Evolutionary conservation across 2,888 invertebrate species (phyloP).

Genomic region (Aplocera efformata): DNA sequence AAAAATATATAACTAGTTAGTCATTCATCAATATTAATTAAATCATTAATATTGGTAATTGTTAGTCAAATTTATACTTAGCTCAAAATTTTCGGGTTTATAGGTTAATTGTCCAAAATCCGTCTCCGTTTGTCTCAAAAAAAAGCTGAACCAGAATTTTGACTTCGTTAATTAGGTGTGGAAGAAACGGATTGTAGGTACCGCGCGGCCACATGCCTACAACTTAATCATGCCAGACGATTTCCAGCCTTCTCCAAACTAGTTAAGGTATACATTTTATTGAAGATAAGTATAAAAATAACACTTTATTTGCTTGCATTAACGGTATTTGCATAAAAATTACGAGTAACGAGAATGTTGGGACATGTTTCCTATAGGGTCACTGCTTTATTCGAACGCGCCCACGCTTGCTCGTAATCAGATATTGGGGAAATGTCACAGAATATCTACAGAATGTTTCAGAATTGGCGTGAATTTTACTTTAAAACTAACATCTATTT

Average conservation of each 20-base stretch:
- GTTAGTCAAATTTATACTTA: conserved; percentile 16
- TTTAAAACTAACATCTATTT: no score
- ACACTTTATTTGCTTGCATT: conserved; percentile 15
- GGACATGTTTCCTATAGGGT: conserved; percentile 37
- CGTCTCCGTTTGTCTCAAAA: conserved; percentile 29
- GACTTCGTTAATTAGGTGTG: conserved; percentile 41
- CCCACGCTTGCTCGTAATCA: conserved; percentile 47
- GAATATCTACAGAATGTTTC: neutral
- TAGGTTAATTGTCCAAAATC: conserved; percentile 26
- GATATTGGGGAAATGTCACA: conserved; percentile 40
- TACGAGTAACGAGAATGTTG: conserved; percentile 43
- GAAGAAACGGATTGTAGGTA: conserved; percentile 28
- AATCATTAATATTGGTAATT: no score
- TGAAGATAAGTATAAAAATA: conserved; percentile 15
- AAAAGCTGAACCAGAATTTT: conserved; percentile 38
- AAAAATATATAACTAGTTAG: no score
- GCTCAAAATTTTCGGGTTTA: conserved; percentile 30
- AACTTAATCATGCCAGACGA: neutral
- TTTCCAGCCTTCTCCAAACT: conserved; percentile 1
- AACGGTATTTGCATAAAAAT: conserved; percentile 50
- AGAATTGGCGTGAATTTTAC: neutral
- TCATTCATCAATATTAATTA: no score
- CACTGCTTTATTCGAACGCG: conserved; percentile 32
- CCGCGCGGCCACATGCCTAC: conserved; percentile 8
- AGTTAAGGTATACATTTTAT: neutral